phyloP scores from a whole-genome alignment of 2,888 invertebrate genomes.

The Lepas anatifera region DNA sequence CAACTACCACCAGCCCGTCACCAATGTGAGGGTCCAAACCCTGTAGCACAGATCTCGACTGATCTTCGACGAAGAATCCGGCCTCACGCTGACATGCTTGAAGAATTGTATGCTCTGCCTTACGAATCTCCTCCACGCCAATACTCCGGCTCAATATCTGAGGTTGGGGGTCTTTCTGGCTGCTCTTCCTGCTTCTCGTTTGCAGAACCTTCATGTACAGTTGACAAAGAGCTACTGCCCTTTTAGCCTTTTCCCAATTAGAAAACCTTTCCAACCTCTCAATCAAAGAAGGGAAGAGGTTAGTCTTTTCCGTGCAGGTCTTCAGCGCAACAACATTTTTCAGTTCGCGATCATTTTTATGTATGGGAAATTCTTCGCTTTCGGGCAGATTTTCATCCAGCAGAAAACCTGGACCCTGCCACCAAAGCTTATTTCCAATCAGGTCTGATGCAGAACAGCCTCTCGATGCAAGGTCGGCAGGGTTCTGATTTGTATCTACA shows the following conservation, averaged over 20 bases:
- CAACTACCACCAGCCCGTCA: constrained; percentile 9
- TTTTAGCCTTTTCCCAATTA: no score
- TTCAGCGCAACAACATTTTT: neutral
- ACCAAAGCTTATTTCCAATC: neutral
- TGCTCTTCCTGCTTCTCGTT: neutral
- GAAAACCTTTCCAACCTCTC: no score
- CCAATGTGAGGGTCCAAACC: neutral
- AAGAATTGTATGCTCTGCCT: no score
- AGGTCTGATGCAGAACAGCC: neutral
- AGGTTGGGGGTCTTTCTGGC: neutral
- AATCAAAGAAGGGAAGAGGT: neutral
- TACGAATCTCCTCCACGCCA: neutral
- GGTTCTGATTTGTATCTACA: neutral
- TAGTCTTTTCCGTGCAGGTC: neutral
- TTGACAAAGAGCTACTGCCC: no score
- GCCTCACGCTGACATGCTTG: neutral
- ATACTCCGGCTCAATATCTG: neutral
- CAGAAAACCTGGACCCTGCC: neutral
- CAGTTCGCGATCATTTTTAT: neutral
- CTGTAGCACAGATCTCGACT: neutral
- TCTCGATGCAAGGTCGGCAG: neutral
- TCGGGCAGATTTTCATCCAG: neutral
- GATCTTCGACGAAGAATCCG: neutral
- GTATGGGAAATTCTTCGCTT: neutral
- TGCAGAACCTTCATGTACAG: neutral